Percentiles rank a stretch among this genome's conserved stretches.
Conservation (phyloP, 2,797 vertebrate genomes). For the Trachops cirrhosus region DNA sequence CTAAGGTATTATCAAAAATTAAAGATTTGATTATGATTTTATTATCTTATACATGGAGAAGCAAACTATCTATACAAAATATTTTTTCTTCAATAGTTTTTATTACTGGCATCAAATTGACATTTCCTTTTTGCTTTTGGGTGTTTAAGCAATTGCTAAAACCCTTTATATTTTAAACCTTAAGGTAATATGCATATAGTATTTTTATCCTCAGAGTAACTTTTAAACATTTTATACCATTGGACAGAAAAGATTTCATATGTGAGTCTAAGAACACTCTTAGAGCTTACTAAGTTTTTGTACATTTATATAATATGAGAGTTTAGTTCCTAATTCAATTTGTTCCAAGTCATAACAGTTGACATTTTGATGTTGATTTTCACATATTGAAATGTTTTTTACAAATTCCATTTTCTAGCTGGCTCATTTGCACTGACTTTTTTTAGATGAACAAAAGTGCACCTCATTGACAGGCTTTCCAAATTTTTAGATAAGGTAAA, state of each 20-base stretch:
- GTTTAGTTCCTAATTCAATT: constrained; percentile 29
- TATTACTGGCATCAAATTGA: not conserved
- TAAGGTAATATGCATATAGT: not conserved
- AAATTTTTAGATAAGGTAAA: constrained; percentile 16
- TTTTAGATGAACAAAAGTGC: not conserved
- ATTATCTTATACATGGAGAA: not conserved
- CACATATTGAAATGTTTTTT: not conserved
- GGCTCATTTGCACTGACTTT: not conserved
- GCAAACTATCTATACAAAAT: not conserved
- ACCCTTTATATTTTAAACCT: not conserved
- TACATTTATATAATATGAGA: not conserved
- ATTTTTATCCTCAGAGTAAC: constrained; percentile 1
- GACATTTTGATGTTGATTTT: constrained; percentile 51
- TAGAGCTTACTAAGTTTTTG: not conserved
- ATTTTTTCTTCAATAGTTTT: not conserved
- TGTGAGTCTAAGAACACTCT: not conserved
- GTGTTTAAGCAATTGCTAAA: constrained; percentile 28
- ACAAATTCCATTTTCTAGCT: constrained; percentile 3
- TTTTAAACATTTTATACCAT: constrained; percentile 22
- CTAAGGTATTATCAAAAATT: not conserved
- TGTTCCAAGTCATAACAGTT: not conserved
- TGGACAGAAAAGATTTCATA: not conserved
- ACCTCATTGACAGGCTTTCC: not conserved
- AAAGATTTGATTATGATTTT: not conserved
- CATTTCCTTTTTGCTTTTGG: not conserved